These are phyloP conservation scores for Dorcus hopei DNA, from an alignment of 2,888 invertebrate species.

Conservation along the genomic window DNA sequence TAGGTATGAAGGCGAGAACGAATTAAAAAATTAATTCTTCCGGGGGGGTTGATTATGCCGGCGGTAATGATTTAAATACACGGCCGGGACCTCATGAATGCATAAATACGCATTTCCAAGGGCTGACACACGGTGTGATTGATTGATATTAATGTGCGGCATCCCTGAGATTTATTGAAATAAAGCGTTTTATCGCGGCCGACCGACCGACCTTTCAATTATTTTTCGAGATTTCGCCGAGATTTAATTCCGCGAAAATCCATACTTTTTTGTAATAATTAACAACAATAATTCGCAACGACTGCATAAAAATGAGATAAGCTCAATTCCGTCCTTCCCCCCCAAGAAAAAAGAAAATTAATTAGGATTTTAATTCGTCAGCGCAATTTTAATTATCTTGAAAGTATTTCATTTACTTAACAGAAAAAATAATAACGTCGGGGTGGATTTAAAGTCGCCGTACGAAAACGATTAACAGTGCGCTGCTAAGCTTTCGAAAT, in stretches of 20 bases:
- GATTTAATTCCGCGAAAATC: too few species aligned
- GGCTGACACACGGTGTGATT: slow-evolving; percentile 18
- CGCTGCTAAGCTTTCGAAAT: too few species aligned
- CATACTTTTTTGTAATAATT: too few species aligned
- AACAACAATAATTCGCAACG: background rate
- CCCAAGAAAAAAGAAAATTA: too few species aligned
- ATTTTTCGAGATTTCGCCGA: background rate
- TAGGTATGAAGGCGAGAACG: too few species aligned
- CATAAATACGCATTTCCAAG: slow-evolving; percentile 18
- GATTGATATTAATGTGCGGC: slow-evolving; percentile 21
- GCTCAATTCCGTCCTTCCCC: too few species aligned
- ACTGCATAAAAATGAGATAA: background rate
- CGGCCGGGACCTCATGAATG: slow-evolving; percentile 8
- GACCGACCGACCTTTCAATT: slow-evolving; percentile 8
- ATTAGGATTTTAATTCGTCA: too few species aligned
- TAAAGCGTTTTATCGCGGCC: slow-evolving; percentile 20
- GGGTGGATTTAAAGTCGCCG: slow-evolving; percentile 3
- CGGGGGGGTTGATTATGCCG: background rate
- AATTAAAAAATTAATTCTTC: background rate
- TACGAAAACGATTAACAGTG: background rate
- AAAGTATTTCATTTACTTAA: background rate
- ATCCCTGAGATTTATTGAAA: slow-evolving; percentile 24
- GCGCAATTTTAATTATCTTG: too few species aligned
- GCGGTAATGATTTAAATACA: slow-evolving; percentile 3
- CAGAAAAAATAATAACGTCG: background rate